Evolutionary conservation across 1,140 invertebrate genomes (phyloP), one percentile per base, ranked within the genome.

Genomic region (Cherax quadricarinatus): DNA sequence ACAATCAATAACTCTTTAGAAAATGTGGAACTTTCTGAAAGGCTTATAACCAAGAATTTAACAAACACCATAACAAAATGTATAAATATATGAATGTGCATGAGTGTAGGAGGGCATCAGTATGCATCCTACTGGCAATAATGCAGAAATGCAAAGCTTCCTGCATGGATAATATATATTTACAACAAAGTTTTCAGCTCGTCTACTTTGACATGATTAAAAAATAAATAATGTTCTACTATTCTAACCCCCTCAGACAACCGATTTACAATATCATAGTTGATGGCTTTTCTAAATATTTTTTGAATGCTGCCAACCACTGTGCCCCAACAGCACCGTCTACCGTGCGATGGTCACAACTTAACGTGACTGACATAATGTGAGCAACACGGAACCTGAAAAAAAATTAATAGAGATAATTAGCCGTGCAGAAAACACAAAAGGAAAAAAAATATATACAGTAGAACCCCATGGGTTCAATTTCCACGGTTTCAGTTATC

Each of bases 261-360:
- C 6, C 9, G 7, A 75, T 75, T 84, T 96, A 97, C 93, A 97
- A 94, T 51, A 97, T 94, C 97, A 97, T 97, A 9, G 96, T 96
- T 41, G 96, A 95, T 41, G 97, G 97, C 93, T 96, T 95, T 94
- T 97, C 96, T 88, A 97, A 94, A 93, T 95, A 96, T 94, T 95
- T 95, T 92, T 96, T 96, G 95, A 97, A 97, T 90, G 96, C 95
- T 51, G 95, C 94, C 81, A 97, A 94, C 97, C 97, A 97, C 92
- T 96, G 95, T 4, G 97, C 97, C 51, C 97, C 97, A 21, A 97
- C 96, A 49, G 97, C 97, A 5, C 97, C 97, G 94, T 97, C 97
- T 16, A 97, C 97, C n/a, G 97, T 96, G 66, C 97, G 95, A 94
- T 97, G 97, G 94, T 97, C 97, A 95, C 97, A 97, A 94, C 96